These are phyloP conservation scores for Crenuchus spilurus DNA, from an alignment of 2,797 vertebrate species.

Conservation along the genomic window DNA sequence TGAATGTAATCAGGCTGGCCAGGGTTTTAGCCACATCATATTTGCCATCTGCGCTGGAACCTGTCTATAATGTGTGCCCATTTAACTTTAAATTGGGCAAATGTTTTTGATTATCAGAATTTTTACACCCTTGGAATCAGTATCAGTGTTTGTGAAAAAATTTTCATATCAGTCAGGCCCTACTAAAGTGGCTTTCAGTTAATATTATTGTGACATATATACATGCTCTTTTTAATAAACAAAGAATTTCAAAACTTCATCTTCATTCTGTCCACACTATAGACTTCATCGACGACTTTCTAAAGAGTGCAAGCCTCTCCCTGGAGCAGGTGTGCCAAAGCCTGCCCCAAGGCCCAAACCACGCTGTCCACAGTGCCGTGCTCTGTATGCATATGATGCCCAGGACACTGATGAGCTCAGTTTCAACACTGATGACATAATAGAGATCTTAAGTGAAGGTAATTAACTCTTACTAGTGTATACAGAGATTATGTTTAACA, in stretches of 20 bases:
- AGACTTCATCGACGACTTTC: conserved; percentile 80
- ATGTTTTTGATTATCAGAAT: too few relatives aligned
- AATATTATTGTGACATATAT: too few relatives aligned
- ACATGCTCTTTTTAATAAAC: too few relatives aligned
- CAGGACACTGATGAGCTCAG: conserved; percentile 88
- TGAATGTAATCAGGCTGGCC: too few relatives aligned
- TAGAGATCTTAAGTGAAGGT: conserved; percentile 83
- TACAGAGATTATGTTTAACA: background rate
- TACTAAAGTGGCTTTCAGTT: too few relatives aligned
- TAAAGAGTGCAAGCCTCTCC: conserved; percentile 79
- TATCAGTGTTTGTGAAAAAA: too few relatives aligned
- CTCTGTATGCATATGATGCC: conserved; percentile 84
- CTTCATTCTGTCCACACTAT: background rate
- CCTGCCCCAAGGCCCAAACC: conserved; percentile 76
- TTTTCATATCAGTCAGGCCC: too few relatives aligned
- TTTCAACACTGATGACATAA: conserved; percentile 80
- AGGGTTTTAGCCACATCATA: too few relatives aligned
- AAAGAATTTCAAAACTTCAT: background rate
- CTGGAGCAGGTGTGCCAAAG: conserved; percentile 77
- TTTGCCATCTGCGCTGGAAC: too few relatives aligned
- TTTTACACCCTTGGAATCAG: too few relatives aligned
- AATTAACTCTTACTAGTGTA: background rate
- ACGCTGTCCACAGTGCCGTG: conserved; percentile 75
- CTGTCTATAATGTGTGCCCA: too few relatives aligned
- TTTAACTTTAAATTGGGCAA: too few relatives aligned